Evolutionary conservation across 2,888 invertebrate genomes (phyloP).

Genomic region (Xiphydria camelus): DNA sequence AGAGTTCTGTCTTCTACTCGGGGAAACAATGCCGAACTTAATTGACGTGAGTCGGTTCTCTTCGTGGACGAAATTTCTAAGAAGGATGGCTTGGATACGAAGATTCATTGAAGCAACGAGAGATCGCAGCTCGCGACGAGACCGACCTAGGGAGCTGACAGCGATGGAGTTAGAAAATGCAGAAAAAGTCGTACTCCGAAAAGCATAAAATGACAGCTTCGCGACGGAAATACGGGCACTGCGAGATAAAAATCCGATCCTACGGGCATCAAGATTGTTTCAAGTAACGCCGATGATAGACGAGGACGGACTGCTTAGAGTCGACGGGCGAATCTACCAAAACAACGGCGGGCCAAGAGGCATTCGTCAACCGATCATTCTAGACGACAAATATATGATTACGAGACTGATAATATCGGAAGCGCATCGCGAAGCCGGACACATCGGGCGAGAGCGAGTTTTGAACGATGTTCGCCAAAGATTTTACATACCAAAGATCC

Average conservation of each 20-base stretch:
- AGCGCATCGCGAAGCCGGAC: conserved; percentile 14
- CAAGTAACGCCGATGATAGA: background rate
- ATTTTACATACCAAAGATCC: too few relatives aligned
- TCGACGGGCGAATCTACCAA: background rate
- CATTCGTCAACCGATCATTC: conserved; percentile 20
- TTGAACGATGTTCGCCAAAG: too few relatives aligned
- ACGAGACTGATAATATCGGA: conserved; percentile 14
- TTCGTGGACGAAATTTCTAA: background rate
- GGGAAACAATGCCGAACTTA: too few relatives aligned
- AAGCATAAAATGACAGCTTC: background rate
- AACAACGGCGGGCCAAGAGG: conserved; percentile 12
- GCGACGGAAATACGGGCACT: background rate
- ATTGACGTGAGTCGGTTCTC: background rate
- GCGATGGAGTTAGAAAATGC: too few relatives aligned
- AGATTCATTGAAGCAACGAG: too few relatives aligned
- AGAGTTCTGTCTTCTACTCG: too few relatives aligned
- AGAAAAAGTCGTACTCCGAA: too few relatives aligned
- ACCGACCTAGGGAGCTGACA: too few relatives aligned
- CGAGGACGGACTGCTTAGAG: background rate
- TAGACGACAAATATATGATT: conserved; percentile 20
- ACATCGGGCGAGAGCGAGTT: conserved; percentile 18
- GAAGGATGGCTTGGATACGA: background rate
- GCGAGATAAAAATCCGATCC: background rate
- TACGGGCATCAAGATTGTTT: background rate
- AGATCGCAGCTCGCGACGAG: too few relatives aligned